A percentile compares a stretch with the other conserved stretches of the same genome.
Evolutionary conservation across 2,888 invertebrate genomes (phyloP).

Genomic region (Abscondita cerata): DNA sequence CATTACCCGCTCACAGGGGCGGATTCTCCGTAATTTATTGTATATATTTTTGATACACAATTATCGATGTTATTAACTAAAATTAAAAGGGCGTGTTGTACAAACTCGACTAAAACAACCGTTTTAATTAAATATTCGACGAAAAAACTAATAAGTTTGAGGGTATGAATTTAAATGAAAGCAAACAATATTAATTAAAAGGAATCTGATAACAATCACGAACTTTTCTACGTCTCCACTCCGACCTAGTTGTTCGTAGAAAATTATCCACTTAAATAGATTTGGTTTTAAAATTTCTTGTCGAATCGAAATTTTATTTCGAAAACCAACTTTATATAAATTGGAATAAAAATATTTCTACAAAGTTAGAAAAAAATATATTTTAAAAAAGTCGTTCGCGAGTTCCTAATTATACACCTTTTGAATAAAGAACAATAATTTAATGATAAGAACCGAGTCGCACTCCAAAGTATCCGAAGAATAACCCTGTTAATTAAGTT

Average conservation of each 20-base stretch:
- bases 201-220: constrained; percentile 44
- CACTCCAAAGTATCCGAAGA: constrained; percentile 54
- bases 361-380: constrained; percentile 2
- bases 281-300: background rate
- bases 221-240: constrained; percentile 25
- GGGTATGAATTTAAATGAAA: constrained; percentile 46
- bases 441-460: constrained; percentile 53
- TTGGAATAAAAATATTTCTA: background rate
- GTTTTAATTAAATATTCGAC: constrained; percentile 33
- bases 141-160: constrained; percentile 43
- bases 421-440: constrained; percentile 53
- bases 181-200: constrained; percentile 47
- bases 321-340: background rate
- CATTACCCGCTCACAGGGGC: constrained; percentile 47
- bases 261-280: constrained; percentile 5
- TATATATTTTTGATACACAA: constrained; percentile 12
- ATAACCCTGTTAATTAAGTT: constrained; percentile 61
- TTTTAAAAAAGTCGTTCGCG: constrained; percentile 22
- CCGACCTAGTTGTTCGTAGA: background rate
- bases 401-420: constrained; percentile 36
- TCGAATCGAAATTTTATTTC: background rate
- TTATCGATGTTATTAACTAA: constrained; percentile 1
- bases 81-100: background rate
- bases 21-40: constrained; percentile 31
- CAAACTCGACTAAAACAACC: background rate